A percentile compares a stretch with the other conserved stretches of the same genome.
phyloP scores from a whole-genome alignment of 2,113 vertebrate species.

The Nesogale talazaci region DNA sequence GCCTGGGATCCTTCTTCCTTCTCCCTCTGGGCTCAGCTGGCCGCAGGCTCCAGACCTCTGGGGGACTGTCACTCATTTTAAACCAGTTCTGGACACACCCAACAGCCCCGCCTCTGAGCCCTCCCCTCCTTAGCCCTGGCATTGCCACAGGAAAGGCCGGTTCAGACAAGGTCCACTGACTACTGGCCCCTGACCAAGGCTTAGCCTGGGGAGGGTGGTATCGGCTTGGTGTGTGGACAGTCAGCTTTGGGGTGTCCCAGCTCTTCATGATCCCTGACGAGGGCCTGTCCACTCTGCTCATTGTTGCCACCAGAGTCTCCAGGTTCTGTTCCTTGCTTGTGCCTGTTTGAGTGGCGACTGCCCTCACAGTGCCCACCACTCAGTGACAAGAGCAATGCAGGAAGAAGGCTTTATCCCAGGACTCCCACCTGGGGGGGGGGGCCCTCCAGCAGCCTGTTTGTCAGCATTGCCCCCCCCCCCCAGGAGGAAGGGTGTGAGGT shows the following conservation, averaged over 20 bases:
- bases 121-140: not conserved
- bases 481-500: not conserved
- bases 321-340: not conserved
- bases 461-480: not conserved
- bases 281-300: not conserved
- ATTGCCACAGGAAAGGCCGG: not conserved
- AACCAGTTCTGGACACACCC: not conserved
- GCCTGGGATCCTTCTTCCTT: not conserved
- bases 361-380: not conserved
- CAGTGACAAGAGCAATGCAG: not conserved
- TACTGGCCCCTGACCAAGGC: not conserved
- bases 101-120: not conserved
- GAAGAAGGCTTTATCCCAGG: not conserved
- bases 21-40: too few species aligned
- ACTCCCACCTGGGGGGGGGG: not conserved
- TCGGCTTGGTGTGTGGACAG: accelerated
- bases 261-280: not conserved
- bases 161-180: not conserved
- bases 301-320: not conserved
- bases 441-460: not conserved
- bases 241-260: not conserved
- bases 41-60: not conserved
- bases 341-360: not conserved
- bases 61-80: not conserved
- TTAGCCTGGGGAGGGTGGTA: not conserved